A percentile compares a stretch with the other conserved stretches of the same genome.
phyloP scores from a whole-genome alignment of 2,797 vertebrate species.

The Gymnodraco acuticeps region DNA sequence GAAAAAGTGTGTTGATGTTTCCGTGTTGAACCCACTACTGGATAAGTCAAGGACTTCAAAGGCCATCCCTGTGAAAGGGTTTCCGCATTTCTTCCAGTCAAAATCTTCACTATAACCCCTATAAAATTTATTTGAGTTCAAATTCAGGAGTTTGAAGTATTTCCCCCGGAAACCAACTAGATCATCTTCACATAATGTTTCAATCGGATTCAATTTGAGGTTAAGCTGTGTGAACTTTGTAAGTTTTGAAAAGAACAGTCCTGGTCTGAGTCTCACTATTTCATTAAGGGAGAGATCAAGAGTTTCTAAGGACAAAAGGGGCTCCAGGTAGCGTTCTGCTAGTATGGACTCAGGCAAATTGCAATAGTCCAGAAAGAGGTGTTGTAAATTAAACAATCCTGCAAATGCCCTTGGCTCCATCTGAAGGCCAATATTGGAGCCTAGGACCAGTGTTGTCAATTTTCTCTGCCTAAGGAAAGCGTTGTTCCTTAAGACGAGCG shows the following conservation, averaged over 20 bases:
- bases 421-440: conserved; percentile 55
- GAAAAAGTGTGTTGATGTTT: conserved; percentile 65
- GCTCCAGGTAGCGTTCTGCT: conserved; percentile 82
- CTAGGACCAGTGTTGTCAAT: conserved; percentile 83
- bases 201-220: conserved; percentile 82
- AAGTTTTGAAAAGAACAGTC: conserved; percentile 85
- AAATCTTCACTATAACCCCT: neutral
- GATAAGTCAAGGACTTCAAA: conserved; percentile 83
- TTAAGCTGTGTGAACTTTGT: conserved; percentile 78
- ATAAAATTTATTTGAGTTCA: conserved; percentile 67
- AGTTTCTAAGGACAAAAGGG: conserved; percentile 83
- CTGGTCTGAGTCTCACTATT: conserved; percentile 83
- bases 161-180: conserved; percentile 87
- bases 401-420: conserved; percentile 86
- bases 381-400: conserved; percentile 79
- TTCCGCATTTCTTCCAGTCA: conserved; percentile 84
- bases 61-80: conserved; percentile 86
- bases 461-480: conserved; percentile 86
- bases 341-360: conserved; percentile 81
- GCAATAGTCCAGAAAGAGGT: conserved; percentile 81
- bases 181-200: conserved; percentile 85
- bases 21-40: conserved; percentile 61
- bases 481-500: conserved; percentile 80
- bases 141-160: conserved; percentile 77
- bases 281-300: conserved; percentile 83